Percentiles rank a stretch among this genome's conserved stretches.
Evolutionary conservation across 2,113 vertebrate species (phyloP).

Genomic region (Anoplopoma fimbria): DNA sequence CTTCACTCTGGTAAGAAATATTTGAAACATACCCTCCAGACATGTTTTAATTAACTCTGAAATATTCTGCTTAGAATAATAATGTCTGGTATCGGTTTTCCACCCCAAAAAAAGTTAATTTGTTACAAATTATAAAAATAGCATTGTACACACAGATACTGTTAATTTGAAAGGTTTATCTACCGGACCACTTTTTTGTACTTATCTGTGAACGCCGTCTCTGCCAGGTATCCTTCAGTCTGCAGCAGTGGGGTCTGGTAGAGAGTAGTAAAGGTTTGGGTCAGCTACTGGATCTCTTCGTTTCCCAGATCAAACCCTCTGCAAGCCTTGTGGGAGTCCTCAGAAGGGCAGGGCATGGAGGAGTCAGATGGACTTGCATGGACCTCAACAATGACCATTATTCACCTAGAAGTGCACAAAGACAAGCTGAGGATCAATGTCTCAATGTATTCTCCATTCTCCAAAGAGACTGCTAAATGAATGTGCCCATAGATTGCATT

Average conservation of each 20-base stretch:
- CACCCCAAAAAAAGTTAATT: not conserved
- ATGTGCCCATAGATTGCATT: not conserved
- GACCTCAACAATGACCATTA: not conserved
- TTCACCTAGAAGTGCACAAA: not conserved
- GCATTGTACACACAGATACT: not conserved
- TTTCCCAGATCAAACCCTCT: not conserved
- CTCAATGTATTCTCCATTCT: not conserved
- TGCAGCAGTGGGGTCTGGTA: not conserved
- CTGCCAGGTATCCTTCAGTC: not conserved
- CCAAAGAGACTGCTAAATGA: not conserved
- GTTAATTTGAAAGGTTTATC: not conserved
- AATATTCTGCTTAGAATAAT: not conserved
- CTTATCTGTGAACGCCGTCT: too few species aligned
- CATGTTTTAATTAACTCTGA: not conserved
- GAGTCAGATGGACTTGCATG: not conserved
- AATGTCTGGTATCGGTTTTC: not conserved
- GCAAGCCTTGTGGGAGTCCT: not conserved
- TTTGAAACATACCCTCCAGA: not conserved
- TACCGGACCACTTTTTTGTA: not conserved
- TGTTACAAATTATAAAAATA: not conserved
- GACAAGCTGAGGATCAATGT: not conserved
- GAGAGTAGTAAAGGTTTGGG: not conserved
- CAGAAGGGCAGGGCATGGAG: not conserved
- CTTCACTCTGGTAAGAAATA: not conserved
- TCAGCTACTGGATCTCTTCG: not conserved